Conservation (phyloP, 2,888 invertebrate species). For the Trypoxylon attenuatum region DNA sequence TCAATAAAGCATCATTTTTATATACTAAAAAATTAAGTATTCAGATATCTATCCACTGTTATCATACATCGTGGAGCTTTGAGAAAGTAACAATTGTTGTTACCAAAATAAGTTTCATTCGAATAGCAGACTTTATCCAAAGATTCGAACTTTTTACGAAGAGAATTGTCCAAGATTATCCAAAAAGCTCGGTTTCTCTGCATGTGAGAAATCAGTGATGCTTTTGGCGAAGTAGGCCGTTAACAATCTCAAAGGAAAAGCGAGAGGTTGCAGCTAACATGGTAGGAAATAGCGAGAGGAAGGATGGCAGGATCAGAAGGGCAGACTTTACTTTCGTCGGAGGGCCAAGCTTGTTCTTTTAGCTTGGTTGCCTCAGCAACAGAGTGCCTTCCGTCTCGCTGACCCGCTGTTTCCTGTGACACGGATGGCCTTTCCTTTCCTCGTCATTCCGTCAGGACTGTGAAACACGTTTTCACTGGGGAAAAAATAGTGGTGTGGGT, state of each 20-base stretch:
- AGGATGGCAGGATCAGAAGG: constrained; percentile 29
- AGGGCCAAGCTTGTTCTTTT: constrained; percentile 55
- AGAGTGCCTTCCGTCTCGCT: constrained; percentile 68
- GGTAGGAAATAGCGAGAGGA: constrained; percentile 32
- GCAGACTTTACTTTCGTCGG: constrained; percentile 37
- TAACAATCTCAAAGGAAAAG: constrained; percentile 31
- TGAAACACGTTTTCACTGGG: constrained; percentile 30
- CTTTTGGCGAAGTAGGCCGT: constrained; percentile 28
- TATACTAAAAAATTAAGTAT: no score
- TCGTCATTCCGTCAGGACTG: constrained; percentile 39
- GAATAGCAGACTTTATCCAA: no score
- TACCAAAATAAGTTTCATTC: no score
- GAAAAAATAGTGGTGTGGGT: constrained; percentile 10
- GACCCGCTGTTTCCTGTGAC: constrained; percentile 67
- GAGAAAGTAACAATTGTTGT: no score
- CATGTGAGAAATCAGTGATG: background rate
- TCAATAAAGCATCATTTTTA: no score
- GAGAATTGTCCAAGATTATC: no score
- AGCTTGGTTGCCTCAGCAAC: constrained; percentile 67
- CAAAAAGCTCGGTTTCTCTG: no score
- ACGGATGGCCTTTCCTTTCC: constrained; percentile 58
- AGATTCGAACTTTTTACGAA: no score
- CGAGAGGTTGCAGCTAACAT: constrained; percentile 22
- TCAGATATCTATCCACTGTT: no score
- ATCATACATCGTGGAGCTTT: no score